Evolutionary conservation across 2,797 vertebrate species (phyloP), one percentile per base, ranked within the genome.

Genomic region (Lutra lutra): DNA sequence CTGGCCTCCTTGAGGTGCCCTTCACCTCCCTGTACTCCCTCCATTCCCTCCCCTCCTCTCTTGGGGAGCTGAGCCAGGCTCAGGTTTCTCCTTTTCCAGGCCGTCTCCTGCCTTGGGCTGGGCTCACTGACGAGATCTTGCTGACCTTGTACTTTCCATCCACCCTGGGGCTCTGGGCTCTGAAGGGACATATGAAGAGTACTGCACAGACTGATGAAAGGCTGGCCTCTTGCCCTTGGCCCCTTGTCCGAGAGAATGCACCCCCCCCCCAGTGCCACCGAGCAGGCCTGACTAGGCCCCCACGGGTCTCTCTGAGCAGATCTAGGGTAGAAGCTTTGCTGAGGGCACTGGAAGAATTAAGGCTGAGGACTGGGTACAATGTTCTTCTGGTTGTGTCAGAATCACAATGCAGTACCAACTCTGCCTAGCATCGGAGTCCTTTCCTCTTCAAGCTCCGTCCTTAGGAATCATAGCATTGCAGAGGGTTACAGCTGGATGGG

Each of bases 1-100:
- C 82, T 3, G 17, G 77, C 78, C 73, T 97, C 97, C 95, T 94
- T 86, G 51, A 68, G 56, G 32, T 86, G 83, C 62, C 85, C 70
- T 87, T 95, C 89, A 91, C 92, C 27, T 88, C 85, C 46, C 78
- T 46, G 12, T 2, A 20, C 62, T 87, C 35, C 72, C 79, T 89
- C 86, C 62, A 29, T 40, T 40, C 14, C 60, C 58, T 62, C 60
- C 58, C 13, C 54, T 56, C 66, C 86, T 85, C 56, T 91, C 58
- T 38, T 11, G 58, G 38, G 78, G n/a, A 89, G 70, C 78, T 70
- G 66, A 93, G 78, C 15, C 73, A 48, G 84, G 89, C 93, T 98
- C 95, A 46, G 95, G 46, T 97, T 97, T 98, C 96, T 96, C 58
- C 75, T 58, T 91, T 86, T 94, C 75, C 66, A 94, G 38, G n/a